A percentile compares a stretch with the other conserved stretches of the same genome.
phyloP scores from a whole-genome alignment of 2,797 vertebrate species.

The Acrocephalus scirpaceus region DNA sequence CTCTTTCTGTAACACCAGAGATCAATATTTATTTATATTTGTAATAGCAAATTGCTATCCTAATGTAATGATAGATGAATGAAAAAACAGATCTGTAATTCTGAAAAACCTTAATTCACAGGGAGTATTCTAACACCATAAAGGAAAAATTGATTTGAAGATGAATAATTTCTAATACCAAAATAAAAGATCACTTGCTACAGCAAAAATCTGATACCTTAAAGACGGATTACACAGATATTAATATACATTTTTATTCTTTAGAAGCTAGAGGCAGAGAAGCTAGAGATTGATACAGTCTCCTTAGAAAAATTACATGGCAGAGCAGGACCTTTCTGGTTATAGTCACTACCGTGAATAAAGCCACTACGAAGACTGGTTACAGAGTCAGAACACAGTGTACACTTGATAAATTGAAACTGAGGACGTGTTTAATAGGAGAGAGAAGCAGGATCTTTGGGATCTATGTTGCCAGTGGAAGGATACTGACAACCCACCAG shows the following conservation, averaged over 20 bases:
- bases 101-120: constrained; percentile 70
- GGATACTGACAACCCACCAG: neutral
- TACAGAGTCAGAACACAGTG: neutral
- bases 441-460: neutral
- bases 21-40: constrained; percentile 48
- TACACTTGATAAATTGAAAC: neutral
- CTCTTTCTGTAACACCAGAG: neutral
- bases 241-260: neutral
- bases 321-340: neutral
- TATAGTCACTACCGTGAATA: neutral
- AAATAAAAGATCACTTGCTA: constrained; percentile 52
- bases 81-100: constrained; percentile 72
- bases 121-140: constrained; percentile 54
- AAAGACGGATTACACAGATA: neutral
- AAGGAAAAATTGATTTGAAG: constrained; percentile 59
- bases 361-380: neutral
- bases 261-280: neutral
- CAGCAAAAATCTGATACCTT: neutral
- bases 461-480: neutral
- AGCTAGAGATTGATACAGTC: neutral
- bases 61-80: neutral
- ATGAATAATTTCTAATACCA: neutral
- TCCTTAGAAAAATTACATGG: neutral
- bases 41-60: neutral
- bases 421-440: neutral